A percentile compares a stretch with the other conserved stretches of the same genome.
Evolutionary conservation across 2,888 invertebrate species (phyloP).

Genomic region (Sinhomidia bicolor): DNA sequence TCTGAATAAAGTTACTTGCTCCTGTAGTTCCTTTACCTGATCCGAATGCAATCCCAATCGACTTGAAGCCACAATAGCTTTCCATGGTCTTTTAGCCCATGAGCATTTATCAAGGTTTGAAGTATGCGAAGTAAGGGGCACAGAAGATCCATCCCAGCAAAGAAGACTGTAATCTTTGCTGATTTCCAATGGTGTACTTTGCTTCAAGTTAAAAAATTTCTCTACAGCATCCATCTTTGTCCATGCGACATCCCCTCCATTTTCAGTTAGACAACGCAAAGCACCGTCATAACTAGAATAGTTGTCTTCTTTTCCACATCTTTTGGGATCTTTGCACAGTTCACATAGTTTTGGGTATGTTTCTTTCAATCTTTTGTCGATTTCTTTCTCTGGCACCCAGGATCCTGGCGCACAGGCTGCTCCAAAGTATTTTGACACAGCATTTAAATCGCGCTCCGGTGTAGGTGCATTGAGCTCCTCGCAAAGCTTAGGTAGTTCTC

Average conservation of each 20-base stretch:
- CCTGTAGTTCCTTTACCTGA: slow-evolving; percentile 71
- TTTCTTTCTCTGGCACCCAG: slow-evolving; percentile 87
- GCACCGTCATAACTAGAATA: slow-evolving; percentile 83
- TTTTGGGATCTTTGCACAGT: slow-evolving; percentile 86
- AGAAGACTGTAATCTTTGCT: slow-evolving; percentile 71
- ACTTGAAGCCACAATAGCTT: slow-evolving; percentile 68
- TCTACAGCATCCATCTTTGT: slow-evolving; percentile 77
- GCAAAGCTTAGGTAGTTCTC: slow-evolving; percentile 66
- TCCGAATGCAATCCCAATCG: slow-evolving; percentile 25
- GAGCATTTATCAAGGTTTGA: slow-evolving; percentile 74
- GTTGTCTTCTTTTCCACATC: slow-evolving; percentile 85
- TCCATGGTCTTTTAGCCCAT: slow-evolving; percentile 76
- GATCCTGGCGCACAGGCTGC: slow-evolving; percentile 93
- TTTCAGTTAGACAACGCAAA: slow-evolving; percentile 82
- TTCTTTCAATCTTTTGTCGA: slow-evolving; percentile 86
- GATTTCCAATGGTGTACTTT: slow-evolving; percentile 12
- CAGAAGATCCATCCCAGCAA: slow-evolving; percentile 74
- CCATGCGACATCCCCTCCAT: slow-evolving; percentile 83
- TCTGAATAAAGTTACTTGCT: slow-evolving; percentile 54
- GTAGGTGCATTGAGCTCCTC: slow-evolving; percentile 71
- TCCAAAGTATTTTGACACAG: slow-evolving; percentile 86
- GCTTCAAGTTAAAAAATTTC: slow-evolving; percentile 73
- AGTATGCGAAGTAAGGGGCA: slow-evolving; percentile 70
- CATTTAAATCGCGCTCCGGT: slow-evolving; percentile 75
- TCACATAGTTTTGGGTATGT: slow-evolving; percentile 88